Evolutionary conservation across 2,888 invertebrate genomes (phyloP), one percentile per base, ranked within the genome.

Genomic region (Dicyrtoma fusca): DNA sequence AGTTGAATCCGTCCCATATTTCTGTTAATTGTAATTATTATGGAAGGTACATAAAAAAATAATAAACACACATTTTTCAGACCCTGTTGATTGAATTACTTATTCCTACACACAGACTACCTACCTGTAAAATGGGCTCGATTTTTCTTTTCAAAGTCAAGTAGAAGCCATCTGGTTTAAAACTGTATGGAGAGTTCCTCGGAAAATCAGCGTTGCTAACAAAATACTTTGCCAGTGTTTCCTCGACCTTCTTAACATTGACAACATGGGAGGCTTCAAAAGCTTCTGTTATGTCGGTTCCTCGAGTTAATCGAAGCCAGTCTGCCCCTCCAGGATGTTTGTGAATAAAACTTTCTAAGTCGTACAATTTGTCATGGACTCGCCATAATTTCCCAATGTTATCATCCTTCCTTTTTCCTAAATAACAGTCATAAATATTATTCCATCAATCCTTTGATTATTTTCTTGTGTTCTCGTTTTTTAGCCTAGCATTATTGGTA

Each of bases 301-400:
- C 83, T 78, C 81, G 69, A 4, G 83, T 84, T 11, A 81, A 66
- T 53, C 76, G 73, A 13, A 93, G 81, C 92, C 92, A 94, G 82
- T 90, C 89, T 0, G 85, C 81, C 1, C 96, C 94, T 45, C 95
- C 95, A 0, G 97, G 97, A 86, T 97, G 97, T 61, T 85, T 87
- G 3, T 88, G 83, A 4, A 92, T 85, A 83, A 95, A 98, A 21
- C 87, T 86, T 0, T 89, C 89, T 23, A 98, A 87, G 84, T 97
- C 94, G 83, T 97, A 97, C 23, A 97, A 84, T 57, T 86, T 85
- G 83, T 92, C 87, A 78, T 90, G 86, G 25, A 93, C 87, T 77
- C 93, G 86, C 93, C 93, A 93, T 1, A 92, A 83, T n/a, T 88
- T 89, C 82, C 91, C 91, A 0, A 91, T 90, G 2, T 89, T 89